Evolutionary conservation across 2,113 vertebrate species (phyloP).

Genomic region (Brachyhypopomus gauderio): DNA sequence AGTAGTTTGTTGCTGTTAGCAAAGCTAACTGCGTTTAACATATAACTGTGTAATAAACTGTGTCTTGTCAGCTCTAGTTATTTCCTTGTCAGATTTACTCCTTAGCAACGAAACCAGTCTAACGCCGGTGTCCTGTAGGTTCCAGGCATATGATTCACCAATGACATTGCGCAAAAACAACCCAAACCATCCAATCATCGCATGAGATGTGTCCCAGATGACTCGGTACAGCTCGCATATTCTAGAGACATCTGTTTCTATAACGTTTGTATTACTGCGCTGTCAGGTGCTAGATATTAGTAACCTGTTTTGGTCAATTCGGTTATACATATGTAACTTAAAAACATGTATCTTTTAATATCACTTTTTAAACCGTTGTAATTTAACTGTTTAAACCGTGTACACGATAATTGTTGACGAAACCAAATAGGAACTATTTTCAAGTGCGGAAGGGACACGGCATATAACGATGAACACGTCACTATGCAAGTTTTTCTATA

Average conservation of each 20-base stretch:
- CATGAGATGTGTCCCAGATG: slow-evolving; percentile 25
- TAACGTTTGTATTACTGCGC: slow-evolving; percentile 40
- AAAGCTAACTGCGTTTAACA: neutral
- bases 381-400: neutral
- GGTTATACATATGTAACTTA: neutral
- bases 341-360: neutral
- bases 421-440: slow-evolving; percentile 40
- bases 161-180: slow-evolving; percentile 67
- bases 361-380: neutral
- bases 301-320: neutral
- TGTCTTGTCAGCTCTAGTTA: slow-evolving; percentile 5
- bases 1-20: neutral
- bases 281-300: neutral
- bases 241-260: slow-evolving; percentile 52
- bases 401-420: neutral
- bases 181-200: slow-evolving; percentile 64
- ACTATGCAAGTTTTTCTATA: slow-evolving; percentile 42
- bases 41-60: neutral
- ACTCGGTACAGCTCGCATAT: slow-evolving; percentile 62
- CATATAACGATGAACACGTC: slow-evolving; percentile 38
- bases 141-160: slow-evolving; percentile 37
- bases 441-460: slow-evolving; percentile 44
- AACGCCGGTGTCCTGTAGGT: neutral
- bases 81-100: neutral
- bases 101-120: neutral